Base-by-base conservation (phyloP, 2,113 vertebrate genomes). In the Catharus fuscescens region DNA sequence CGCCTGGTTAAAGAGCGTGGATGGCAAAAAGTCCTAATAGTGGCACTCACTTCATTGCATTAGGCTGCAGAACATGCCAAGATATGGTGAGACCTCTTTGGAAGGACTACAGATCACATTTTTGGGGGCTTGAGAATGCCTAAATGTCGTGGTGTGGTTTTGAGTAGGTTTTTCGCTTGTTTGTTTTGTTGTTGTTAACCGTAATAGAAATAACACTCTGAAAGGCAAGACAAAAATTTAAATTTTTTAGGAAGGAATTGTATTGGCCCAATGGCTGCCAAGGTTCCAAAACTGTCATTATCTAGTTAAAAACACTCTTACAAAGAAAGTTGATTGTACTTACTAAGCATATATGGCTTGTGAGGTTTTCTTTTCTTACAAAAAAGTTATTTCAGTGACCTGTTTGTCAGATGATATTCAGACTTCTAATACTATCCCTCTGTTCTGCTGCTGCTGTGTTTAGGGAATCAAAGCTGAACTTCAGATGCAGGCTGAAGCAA, bases 391-490 rank as follows among this genome's bases (percentile, higher is more conserved):
- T 96, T 90, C 71, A 42, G 36, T 67, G 61, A 74, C 47, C 47
- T 90, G 45, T 94, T 96, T 96, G 79, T 95, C 47, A 47, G 59
- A 60, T 88, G 54, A 72, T 80, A 74, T 71, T 95, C 52, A 64
- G 78, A 44, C 40, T 92, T 93, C 32, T 86, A 5, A 80, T 90
- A 5, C 65, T 52, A 0, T 57, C 10, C 44, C 18, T 81, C 54
- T 70, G 31, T 82, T 90, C 87, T 93, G 72, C 86, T 88, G 70
- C 76, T 72, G 32, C 87, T 84, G 45, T 86, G 65, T 92, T 95
- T 93, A 80, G 69, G 57, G 53, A 94, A 94, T 95, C 76, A 93
- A 93, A 96, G 91, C 57, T 83, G 59, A 95, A 83, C 82, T 91
- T 92, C 89, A 81, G 57, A 79, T 91, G 45, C 61, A 92, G 77